phyloP scores from a whole-genome alignment of 2,797 vertebrate species.

The Gastrophryne carolinensis region DNA sequence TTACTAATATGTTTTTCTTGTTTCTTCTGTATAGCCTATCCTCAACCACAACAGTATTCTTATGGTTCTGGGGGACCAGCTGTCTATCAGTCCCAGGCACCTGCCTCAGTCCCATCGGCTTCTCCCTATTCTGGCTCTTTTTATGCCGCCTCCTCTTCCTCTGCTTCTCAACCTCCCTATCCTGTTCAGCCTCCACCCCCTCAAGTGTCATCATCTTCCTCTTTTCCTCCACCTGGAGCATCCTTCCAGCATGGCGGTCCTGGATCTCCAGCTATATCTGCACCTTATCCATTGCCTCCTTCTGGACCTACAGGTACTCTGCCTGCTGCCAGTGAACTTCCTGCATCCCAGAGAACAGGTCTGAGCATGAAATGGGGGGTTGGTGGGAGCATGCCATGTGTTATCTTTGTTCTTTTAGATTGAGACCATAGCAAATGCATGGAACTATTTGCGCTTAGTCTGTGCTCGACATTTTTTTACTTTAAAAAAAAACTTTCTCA shows the following conservation, averaged over 20 bases:
- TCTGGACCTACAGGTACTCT: slow-evolving; percentile 92
- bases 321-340: slow-evolving; percentile 74
- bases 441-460: neutral
- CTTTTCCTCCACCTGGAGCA: slow-evolving; percentile 71
- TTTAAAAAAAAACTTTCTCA: neutral
- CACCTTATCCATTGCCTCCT: slow-evolving; percentile 75
- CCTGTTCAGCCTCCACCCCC: slow-evolving; percentile 67
- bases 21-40: slow-evolving; percentile 75
- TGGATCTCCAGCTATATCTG: slow-evolving; percentile 84
- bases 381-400: slow-evolving; percentile 12
- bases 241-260: slow-evolving; percentile 91
- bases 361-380: slow-evolving; percentile 66
- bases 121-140: slow-evolving; percentile 71
- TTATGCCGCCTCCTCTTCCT: slow-evolving; percentile 70
- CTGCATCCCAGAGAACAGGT: slow-evolving; percentile 87
- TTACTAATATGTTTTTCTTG: neutral
- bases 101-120: slow-evolving; percentile 71
- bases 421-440: neutral
- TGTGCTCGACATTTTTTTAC: neutral
- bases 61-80: slow-evolving; percentile 80
- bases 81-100: slow-evolving; percentile 81
- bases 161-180: slow-evolving; percentile 68
- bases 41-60: slow-evolving; percentile 80
- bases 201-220: slow-evolving; percentile 61
- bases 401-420: neutral